These are phyloP conservation scores for Agrotis ipsilon DNA, from an alignment of 2,888 invertebrate genomes.

Conservation along the genomic window DNA sequence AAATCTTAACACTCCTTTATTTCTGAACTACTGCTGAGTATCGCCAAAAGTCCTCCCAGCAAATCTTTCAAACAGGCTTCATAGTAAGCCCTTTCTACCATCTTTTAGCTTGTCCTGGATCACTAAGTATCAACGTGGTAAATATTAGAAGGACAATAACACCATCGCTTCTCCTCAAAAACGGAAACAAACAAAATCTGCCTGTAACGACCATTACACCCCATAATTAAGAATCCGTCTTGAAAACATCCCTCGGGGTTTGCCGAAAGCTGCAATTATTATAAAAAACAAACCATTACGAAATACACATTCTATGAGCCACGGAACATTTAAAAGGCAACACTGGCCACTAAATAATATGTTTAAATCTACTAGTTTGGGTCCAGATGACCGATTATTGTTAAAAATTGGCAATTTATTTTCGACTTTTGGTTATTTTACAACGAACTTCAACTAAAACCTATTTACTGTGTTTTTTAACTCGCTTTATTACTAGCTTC, in stretches of 20 bases:
- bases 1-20: too few relatives aligned
- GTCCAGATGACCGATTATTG: conserved; percentile 2
- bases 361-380: conserved; percentile 22
- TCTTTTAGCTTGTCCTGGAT: too few relatives aligned
- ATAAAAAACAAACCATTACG: conserved; percentile 51
- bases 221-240: conserved; percentile 25
- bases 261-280: conserved; percentile 43
- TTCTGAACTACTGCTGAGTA: too few relatives aligned
- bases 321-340: conserved; percentile 38
- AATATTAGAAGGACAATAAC: background rate
- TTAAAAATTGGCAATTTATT: background rate
- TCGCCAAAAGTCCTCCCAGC: too few relatives aligned
- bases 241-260: conserved; percentile 21
- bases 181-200: conserved; percentile 17
- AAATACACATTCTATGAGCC: conserved; percentile 28
- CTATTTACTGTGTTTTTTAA: too few relatives aligned
- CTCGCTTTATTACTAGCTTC: too few relatives aligned
- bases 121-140: too few relatives aligned
- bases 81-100: too few relatives aligned
- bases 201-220: conserved; percentile 8
- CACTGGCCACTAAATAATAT: conserved; percentile 46
- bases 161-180: conserved; percentile 8
- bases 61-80: too few relatives aligned
- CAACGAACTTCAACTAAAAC: too few relatives aligned
- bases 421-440: too few relatives aligned